phyloP scores from a whole-genome alignment of 2,797 vertebrate species.

The Sebastes vulpes region DNA sequence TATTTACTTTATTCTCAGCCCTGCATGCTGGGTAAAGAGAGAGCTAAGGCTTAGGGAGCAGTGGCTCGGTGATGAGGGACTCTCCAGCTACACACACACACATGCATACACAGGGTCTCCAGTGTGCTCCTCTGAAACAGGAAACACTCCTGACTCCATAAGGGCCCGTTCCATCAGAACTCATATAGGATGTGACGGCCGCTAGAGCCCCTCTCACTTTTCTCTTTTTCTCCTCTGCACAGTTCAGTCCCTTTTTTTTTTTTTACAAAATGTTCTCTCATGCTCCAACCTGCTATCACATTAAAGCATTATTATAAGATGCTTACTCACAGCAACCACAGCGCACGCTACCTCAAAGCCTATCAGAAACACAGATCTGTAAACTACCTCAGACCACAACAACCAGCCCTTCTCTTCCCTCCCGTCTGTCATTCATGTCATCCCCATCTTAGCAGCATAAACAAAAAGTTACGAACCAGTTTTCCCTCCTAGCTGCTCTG shows the following conservation, averaged over 20 bases:
- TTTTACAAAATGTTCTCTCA: neutral
- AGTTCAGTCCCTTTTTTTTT: constrained; percentile 6
- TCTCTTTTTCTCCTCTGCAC: constrained; percentile 24
- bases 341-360: constrained; percentile 24
- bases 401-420: neutral
- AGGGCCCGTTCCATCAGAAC: constrained; percentile 77
- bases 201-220: constrained; percentile 60
- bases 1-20: constrained; percentile 87
- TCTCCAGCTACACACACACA: constrained; percentile 46
- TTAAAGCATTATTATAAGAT: constrained; percentile 24
- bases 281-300: constrained; percentile 20
- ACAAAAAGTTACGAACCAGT: constrained; percentile 59
- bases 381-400: constrained; percentile 48
- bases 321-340: constrained; percentile 35
- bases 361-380: constrained; percentile 64
- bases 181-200: constrained; percentile 79
- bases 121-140: constrained; percentile 77
- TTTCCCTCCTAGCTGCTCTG: constrained; percentile 43
- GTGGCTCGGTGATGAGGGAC: constrained; percentile 66
- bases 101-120: constrained; percentile 59
- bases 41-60: constrained; percentile 69
- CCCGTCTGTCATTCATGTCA: constrained; percentile 35
- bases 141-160: constrained; percentile 82
- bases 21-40: constrained; percentile 86
- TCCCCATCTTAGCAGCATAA: constrained; percentile 44